Base-by-base conservation (phyloP, 2,888 invertebrate species). In the Galerucella pusilla region DNA sequence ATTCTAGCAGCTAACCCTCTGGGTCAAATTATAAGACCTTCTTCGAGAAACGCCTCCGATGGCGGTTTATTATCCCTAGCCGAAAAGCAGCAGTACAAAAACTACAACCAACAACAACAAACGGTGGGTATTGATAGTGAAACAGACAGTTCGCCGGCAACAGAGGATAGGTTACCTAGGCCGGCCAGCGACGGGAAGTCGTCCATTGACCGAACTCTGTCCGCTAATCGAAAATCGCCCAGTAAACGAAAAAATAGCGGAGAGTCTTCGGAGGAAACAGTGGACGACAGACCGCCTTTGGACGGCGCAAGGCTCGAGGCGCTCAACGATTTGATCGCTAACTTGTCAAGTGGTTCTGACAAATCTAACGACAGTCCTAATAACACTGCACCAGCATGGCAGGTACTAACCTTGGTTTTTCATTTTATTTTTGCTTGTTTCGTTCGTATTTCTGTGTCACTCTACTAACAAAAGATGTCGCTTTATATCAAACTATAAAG, bases 311-410 rank as follows among this genome's bases (percentile, higher is more conserved):
- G 86, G 78, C 83, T 85, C 78, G 88, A 87, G 80, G 88, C 87
- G 83, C 87, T 88, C 79, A 85, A 85, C 81, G 87, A 87, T 79
- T 85, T 88, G 81, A 88, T 88, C 82, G 88, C 88, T 86, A 88
- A 87, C 85, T 85, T 88, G 81, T 86, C 88, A 75, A 86, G 85
- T 82, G 87, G 87, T 81, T 86, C 86, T 80, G 86, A 87, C 83
- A 86, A 86, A 81, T 85, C 86, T 83, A 85, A 86, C 84, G 86
- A 86, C 82, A 86, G 86, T 79, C 84, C 87, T 84, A 83, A 83
- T 81, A 83, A 83, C 81, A 84, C 86, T 83, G 85, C 85, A 79
- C 84, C 87, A 84, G 85, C 87, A 85, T 88, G 87, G 87, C 87
- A 87, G 83, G 91, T 90, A 88, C 84, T 85, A 84, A 84, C 84